phyloP scores from a whole-genome alignment of 2,113 vertebrate species.

The Ovibos moschatus region DNA sequence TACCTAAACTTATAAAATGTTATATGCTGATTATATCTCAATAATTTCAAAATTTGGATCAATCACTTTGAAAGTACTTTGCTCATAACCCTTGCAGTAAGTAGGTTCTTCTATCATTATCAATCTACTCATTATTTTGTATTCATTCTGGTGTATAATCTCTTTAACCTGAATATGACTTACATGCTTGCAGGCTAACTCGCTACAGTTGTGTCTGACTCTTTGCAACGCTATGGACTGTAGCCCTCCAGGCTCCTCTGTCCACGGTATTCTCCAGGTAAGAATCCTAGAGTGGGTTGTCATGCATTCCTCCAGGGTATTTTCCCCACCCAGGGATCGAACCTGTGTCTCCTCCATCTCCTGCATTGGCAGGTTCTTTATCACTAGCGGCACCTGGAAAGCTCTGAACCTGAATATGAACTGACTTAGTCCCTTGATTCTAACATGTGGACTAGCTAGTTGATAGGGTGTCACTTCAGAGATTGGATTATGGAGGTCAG shows the following conservation, averaged over 20 bases:
- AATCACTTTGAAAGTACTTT: not conserved
- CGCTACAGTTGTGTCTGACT: rapidly evolving
- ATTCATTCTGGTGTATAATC: not conserved
- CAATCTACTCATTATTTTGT: not conserved
- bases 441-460: not conserved
- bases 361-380: not conserved
- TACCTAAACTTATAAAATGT: not conserved
- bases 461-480: not conserved
- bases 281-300: not conserved
- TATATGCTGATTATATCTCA: not conserved
- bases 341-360: not conserved
- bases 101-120: not conserved
- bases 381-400: not conserved
- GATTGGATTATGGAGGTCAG: not conserved
- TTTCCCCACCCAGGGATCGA: not conserved
- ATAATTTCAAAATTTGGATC: not conserved
- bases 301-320: not conserved
- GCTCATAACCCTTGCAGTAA: not conserved
- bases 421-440: not conserved
- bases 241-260: not conserved
- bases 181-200: not conserved
- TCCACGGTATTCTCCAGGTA: not conserved
- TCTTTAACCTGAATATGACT: not conserved
- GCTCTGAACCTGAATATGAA: not conserved
- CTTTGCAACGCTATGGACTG: not conserved